A percentile compares a stretch with the other conserved stretches of the same genome.
Evolutionary conservation across 2,888 invertebrate genomes (phyloP).

Genomic region (Ferrisia virgata): DNA sequence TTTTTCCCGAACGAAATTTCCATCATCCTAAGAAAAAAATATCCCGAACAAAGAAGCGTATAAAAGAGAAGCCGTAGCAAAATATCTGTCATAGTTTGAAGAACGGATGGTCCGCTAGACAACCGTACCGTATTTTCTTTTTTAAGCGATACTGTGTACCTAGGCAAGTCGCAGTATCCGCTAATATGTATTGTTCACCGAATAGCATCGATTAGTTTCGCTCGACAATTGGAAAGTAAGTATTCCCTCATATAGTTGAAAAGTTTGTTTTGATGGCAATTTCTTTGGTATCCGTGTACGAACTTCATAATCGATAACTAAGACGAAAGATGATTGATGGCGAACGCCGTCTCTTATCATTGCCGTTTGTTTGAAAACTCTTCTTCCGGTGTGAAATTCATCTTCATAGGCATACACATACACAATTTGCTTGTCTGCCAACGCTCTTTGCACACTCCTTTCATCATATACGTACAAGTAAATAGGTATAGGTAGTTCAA

Average conservation of each 20-base stretch:
- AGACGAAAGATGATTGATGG: conserved; percentile 37
- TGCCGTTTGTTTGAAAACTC: conserved; percentile 11
- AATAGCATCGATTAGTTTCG: conserved; percentile 39
- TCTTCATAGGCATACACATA: no score
- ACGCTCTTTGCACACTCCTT: background rate
- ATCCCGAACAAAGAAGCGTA: background rate
- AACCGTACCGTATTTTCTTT: conserved; percentile 32
- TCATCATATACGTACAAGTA: no score
- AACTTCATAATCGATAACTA: conserved; percentile 18
- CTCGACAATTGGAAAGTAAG: conserved; percentile 41
- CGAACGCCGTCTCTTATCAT: conserved; percentile 23
- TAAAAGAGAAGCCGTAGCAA: conserved; percentile 39
- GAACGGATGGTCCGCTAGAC: conserved; percentile 34
- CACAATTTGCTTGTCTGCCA: no score
- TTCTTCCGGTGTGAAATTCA: conserved; percentile 29
- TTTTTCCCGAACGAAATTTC: background rate
- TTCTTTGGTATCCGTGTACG: conserved; percentile 29
- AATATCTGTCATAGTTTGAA: conserved; percentile 37
- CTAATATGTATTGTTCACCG: conserved; percentile 41
- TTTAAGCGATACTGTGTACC: conserved; percentile 21
- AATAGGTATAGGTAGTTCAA: no score
- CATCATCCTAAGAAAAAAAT: background rate
- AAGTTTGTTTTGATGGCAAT: conserved; percentile 44
- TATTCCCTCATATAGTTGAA: conserved; percentile 30
- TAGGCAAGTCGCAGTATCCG: conserved; percentile 26